Evolutionary conservation across 2,113 vertebrate species (phyloP).

Genomic region (Herpetotheres cachinnans): DNA sequence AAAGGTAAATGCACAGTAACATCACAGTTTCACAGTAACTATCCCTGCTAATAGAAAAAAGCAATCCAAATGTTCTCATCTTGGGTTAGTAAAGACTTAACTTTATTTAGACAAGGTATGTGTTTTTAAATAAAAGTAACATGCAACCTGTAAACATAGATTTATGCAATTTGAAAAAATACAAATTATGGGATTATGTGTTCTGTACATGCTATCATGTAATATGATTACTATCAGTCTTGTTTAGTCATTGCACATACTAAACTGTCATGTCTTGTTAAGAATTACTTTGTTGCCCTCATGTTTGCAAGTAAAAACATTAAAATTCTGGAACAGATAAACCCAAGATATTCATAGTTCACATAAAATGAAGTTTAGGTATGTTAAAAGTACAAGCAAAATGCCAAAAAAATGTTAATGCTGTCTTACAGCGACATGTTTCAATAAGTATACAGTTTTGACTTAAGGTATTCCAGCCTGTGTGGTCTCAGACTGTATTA

Average conservation of each 20-base stretch:
- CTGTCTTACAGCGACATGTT: neutral
- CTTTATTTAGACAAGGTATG: neutral
- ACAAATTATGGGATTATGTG: neutral
- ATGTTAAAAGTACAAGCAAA: constrained; percentile 22
- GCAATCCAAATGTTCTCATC: neutral
- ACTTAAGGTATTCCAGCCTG: constrained; percentile 26
- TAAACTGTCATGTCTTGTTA: constrained; percentile 8
- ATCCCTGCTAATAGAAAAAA: neutral
- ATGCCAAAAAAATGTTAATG: neutral
- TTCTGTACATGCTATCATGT: neutral
- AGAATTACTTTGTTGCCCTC: constrained; percentile 5
- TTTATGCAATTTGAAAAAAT: neutral
- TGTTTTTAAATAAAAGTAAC: neutral
- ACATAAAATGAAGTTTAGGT: neutral
- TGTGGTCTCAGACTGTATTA: constrained; percentile 27
- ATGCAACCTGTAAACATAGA: neutral
- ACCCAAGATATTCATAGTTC: neutral
- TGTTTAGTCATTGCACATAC: neutral
- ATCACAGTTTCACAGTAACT: neutral
- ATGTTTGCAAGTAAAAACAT: neutral
- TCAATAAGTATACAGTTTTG: neutral
- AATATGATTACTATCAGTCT: neutral
- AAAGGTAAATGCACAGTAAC: neutral
- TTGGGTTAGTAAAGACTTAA: neutral
- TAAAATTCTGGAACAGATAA: neutral